These are phyloP conservation scores for Macrobrachium nipponense DNA, from an alignment of 1,140 invertebrate species.

Conservation along the genomic window DNA sequence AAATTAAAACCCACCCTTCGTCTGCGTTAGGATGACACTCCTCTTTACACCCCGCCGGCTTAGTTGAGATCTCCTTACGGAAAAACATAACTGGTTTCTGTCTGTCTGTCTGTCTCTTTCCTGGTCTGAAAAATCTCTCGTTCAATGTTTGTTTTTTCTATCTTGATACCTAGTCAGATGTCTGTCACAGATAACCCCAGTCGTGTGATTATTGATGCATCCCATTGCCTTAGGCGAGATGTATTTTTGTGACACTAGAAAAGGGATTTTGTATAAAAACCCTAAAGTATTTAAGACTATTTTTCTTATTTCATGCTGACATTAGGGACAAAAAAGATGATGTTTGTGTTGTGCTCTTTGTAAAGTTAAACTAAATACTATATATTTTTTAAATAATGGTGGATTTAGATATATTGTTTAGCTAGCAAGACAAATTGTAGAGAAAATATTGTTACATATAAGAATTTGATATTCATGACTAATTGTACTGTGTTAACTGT, in stretches of 20 bases:
- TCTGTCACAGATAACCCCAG: conserved; percentile 54
- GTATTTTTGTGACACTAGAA: conserved; percentile 60
- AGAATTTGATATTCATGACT: conserved; percentile 19
- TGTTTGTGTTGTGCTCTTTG: neutral
- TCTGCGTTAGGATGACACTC: conserved; percentile 58
- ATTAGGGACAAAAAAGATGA: conserved; percentile 21
- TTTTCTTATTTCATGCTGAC: conserved; percentile 1
- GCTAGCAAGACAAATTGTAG: neutral
- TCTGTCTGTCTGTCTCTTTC: conserved; percentile 52
- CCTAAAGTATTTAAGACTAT: conserved; percentile 11
- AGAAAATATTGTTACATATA: neutral
- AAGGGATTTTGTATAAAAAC: conserved; percentile 30
- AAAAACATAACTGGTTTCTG: conserved; percentile 28
- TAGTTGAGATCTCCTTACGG: conserved; percentile 59
- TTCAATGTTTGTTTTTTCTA: conserved; percentile 44
- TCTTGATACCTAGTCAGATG: conserved; percentile 54
- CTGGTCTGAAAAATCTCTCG: conserved; percentile 31
- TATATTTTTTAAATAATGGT: conserved; percentile 7
- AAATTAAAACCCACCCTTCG: conserved; percentile 60
- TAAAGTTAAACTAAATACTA: conserved; percentile 22
- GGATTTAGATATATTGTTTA: neutral
- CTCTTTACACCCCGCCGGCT: conserved; percentile 61
- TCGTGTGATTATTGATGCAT: conserved; percentile 40
- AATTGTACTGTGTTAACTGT: conserved; percentile 4
- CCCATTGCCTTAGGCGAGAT: conserved; percentile 49